Evolutionary conservation across 2,113 vertebrate genomes (phyloP).

Genomic region (Bubo blakistoni): DNA sequence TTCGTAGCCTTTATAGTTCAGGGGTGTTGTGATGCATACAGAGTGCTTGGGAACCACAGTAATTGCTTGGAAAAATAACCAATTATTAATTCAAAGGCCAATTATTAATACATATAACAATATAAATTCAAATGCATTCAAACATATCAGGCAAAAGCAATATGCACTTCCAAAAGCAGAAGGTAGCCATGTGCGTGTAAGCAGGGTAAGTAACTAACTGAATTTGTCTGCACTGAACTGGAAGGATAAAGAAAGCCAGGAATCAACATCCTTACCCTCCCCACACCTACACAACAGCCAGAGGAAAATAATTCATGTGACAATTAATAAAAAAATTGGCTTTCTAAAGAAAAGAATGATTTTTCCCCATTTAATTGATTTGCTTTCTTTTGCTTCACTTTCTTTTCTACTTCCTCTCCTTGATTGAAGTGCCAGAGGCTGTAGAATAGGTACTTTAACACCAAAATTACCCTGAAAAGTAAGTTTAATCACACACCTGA

Average conservation of each 20-base stretch:
- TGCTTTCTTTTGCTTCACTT: background rate
- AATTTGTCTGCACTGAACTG: background rate
- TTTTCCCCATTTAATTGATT: background rate
- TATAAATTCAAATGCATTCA: background rate
- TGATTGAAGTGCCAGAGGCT: background rate
- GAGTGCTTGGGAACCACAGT: background rate
- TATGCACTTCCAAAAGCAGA: fast-evolving
- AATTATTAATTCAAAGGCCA: background rate
- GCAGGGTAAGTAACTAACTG: background rate
- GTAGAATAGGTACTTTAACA: background rate
- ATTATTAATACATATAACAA: background rate
- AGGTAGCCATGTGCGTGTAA: fast-evolving
- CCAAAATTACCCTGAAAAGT: background rate
- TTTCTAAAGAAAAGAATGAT: background rate
- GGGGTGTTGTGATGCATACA: background rate
- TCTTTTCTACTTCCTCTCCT: background rate
- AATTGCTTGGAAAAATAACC: background rate
- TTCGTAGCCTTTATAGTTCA: background rate
- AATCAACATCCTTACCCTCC: background rate
- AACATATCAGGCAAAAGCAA: background rate
- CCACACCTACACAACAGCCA: background rate
- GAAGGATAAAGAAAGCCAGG: background rate
- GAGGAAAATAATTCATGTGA: background rate
- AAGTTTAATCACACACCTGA: background rate
- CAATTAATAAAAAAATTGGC: background rate